Evolutionary conservation across 1,140 invertebrate genomes (phyloP).

Genomic region (Tetragonula clypearis): DNA sequence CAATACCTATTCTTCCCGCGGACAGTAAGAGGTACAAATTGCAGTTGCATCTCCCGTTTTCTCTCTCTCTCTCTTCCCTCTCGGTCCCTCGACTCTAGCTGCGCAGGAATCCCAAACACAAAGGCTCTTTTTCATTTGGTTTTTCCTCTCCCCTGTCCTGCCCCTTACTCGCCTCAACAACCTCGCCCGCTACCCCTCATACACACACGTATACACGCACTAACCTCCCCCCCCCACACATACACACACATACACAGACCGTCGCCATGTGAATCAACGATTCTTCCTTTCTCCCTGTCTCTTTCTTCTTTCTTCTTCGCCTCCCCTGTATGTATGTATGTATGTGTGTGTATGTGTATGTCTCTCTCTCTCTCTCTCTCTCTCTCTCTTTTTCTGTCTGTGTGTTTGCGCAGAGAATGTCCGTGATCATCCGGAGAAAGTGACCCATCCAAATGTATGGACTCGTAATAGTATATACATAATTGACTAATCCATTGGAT

Average conservation of each 20-base stretch:
- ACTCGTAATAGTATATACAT: slow-evolving; percentile 66
- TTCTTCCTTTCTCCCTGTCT: slow-evolving; percentile 8
- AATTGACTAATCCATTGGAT: slow-evolving; percentile 68
- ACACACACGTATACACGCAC: neutral
- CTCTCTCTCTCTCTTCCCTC: neutral
- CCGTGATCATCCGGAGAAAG: slow-evolving; percentile 16
- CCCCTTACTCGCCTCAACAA: neutral
- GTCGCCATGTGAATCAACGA: slow-evolving; percentile 40
- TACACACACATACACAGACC: slow-evolving; percentile 28
- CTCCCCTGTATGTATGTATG: neutral
- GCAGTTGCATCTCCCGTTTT: slow-evolving; percentile 75
- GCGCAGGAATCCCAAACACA: slow-evolving; percentile 78
- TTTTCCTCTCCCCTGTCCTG: slow-evolving; percentile 64
- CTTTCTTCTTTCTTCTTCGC: neutral
- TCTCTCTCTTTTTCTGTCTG: neutral
- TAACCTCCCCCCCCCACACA: neutral
- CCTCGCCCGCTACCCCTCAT: too few species aligned
- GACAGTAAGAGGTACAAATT: slow-evolving; percentile 83
- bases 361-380: neutral
- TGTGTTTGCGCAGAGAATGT: neutral
- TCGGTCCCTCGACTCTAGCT: slow-evolving; percentile 46
- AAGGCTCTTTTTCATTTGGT: slow-evolving; percentile 80
- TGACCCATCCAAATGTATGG: slow-evolving; percentile 61
- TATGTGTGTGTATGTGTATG: neutral
- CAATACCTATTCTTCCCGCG: slow-evolving; percentile 80